Evolutionary conservation across 2,888 invertebrate genomes (phyloP), one percentile per base, ranked within the genome.

Genomic region (Zootermopsis nevadensis): DNA sequence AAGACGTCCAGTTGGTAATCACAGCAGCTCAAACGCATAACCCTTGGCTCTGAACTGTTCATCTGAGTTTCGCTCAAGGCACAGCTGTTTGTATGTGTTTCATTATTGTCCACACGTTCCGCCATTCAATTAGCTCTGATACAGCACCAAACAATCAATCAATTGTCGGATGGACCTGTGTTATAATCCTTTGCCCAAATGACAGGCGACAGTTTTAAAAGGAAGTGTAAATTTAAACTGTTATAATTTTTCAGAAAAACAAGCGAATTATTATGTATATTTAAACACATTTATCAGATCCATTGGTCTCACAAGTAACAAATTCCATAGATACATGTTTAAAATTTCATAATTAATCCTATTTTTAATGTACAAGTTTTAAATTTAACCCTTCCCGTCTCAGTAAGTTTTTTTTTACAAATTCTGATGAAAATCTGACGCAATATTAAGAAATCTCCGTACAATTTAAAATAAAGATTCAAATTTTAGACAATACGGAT

Each of bases 61-160:
- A 74, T 42, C 38, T 42, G 74, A 74, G n/a, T 38, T 42, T 74
- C 2, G 74, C 74, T 74, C 74, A 74, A 22, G 74, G 74, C 74
- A 42, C 0, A 19, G 8, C 38, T 74, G 74, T 74, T 74, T 74
- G 74, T 74, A 15, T 74, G 38, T 74, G 42, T 30, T 74, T 74
- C 38, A 30, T 74, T 74, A 42, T 74, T 74, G 74, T 74, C 74
- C 74, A 74, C 74, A 27, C 60, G 27, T 60, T 60, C 15, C 27
- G 60, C n/a, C 60, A 74, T 74, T 74, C 74, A 74, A 74, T 74
- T 74, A 74, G 38, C 74, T 12, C 22, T 31, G 33, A 69, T 10
- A 24, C 69, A 33, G 33, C 0, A 10, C 35, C 31, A 38, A 74
- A 74, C 42, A 74, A 42, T 74, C 42, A 74, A 74, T 74, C 74